These are phyloP conservation scores for Carassius gibelio DNA, from an alignment of 2,113 vertebrate species.

Conservation along the genomic window DNA sequence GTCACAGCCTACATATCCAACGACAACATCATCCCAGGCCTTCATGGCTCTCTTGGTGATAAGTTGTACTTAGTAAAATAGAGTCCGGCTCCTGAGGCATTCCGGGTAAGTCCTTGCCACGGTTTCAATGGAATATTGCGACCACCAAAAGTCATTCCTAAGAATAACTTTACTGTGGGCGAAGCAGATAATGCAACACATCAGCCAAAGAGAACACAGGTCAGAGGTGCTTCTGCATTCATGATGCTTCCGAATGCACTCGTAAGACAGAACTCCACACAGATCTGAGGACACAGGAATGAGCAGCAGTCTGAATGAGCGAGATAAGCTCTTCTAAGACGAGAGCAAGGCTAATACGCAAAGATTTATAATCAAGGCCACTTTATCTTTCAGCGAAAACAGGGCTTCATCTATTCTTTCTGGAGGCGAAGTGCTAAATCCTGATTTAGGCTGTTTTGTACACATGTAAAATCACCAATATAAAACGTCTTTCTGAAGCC, in stretches of 20 bases:
- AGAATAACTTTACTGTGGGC: conserved; percentile 57
- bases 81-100: not conserved
- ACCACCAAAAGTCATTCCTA: conserved; percentile 60
- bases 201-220: not conserved
- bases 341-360: not conserved
- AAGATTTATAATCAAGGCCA: conserved; percentile 24
- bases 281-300: conserved; percentile 29
- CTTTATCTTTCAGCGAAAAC: conserved; percentile 36
- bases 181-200: conserved; percentile 22
- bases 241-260: not conserved
- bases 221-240: not conserved
- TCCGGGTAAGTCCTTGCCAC: conserved; percentile 7
- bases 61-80: conserved; percentile 13
- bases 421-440: not conserved
- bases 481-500: conserved; percentile 1
- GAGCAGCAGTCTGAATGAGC: conserved; percentile 31
- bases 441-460: conserved; percentile 23
- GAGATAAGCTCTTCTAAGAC: conserved; percentile 40
- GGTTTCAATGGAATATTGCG: conserved; percentile 25
- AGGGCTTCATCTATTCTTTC: conserved; percentile 9
- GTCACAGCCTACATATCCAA: not conserved
- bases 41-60: not conserved
- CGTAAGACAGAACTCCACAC: not conserved
- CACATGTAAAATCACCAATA: conserved; percentile 2
- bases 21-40: conserved; percentile 1